Evolutionary conservation across 1,140 invertebrate genomes (phyloP), one percentile per base, ranked within the genome.

Genomic region (Aricia agestis): DNA sequence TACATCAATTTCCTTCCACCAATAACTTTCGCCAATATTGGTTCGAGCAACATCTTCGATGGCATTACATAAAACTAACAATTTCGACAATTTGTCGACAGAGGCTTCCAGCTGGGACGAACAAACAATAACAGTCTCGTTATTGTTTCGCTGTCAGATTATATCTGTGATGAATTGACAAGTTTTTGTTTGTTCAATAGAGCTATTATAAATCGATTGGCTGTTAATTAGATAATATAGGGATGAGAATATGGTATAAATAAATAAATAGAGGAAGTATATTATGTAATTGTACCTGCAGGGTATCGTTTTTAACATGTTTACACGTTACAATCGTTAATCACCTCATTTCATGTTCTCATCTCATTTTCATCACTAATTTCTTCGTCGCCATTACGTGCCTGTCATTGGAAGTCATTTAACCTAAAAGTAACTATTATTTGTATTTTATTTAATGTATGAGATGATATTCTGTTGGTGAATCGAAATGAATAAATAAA

Each of bases 141-240:
- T 89, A 89, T 89, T 89, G 86, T 86, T 75, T 88, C 75, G 69
- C 73, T 75, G 76, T 59, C 36, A 58, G 83, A 86, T 86, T 82
- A 82, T 85, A 82, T 86, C 83, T 82, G 59, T 63, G 19, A 63
- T 63, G 59, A 63, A 82, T 82, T 81, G 77, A 84, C 78, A 76
- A 76, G 45, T 52, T 52, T 52, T 52, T 52, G 45, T 52, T 52
- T 52, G 45, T 52, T 52, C 1, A 52, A 52, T 52, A 52, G 13
- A 52, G 13, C 45, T 52, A 52, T 52, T 52, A 36, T 9, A 36
- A 52, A 52, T 13, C 45, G 45, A 52, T 52, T 52, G 13, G 9
- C 45, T 13, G 41, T 1, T 52, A 52, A 52, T 52, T 13, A 52
- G 45, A 52, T 52, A 25, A 52, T 52, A 25, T 13, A 13, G 1